These are phyloP conservation scores for Pseudomyrmex concolor DNA, from an alignment of 1,140 invertebrate species.

Conservation along the genomic window DNA sequence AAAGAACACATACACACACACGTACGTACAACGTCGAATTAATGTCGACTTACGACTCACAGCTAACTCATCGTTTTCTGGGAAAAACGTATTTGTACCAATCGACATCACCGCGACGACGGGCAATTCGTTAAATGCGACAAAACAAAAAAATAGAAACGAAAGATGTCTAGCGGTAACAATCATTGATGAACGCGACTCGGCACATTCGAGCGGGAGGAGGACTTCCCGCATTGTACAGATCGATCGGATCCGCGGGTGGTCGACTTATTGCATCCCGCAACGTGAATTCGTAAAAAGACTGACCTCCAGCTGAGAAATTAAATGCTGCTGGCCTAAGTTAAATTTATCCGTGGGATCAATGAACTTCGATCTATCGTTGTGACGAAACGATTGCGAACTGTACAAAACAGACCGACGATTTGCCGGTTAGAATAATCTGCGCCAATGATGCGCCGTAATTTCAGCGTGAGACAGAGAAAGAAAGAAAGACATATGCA, in stretches of 20 bases:
- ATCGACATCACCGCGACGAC: neutral
- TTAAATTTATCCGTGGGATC: conserved; percentile 69
- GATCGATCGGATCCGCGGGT: conserved; percentile 58
- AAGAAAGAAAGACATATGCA: conserved; percentile 12
- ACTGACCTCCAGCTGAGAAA: conserved; percentile 65
- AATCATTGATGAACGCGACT: conserved; percentile 31
- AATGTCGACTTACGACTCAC: conserved; percentile 16
- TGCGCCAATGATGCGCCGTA: neutral
- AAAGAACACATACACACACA: neutral
- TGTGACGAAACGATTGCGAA: conserved; percentile 4
- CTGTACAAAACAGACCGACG: conserved; percentile 9
- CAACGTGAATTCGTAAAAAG: conserved; percentile 64
- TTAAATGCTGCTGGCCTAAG: conserved; percentile 62
- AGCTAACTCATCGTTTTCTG: neutral
- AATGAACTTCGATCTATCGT: conserved; percentile 40
- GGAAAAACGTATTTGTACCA: conserved; percentile 18
- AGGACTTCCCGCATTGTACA: conserved; percentile 36
- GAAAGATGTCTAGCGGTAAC: conserved; percentile 5
- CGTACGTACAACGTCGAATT: neutral
- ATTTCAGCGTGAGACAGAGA: neutral
- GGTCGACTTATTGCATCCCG: conserved; percentile 69
- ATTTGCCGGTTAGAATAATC: neutral
- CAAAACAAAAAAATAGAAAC: neutral
- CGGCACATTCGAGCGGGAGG: neutral
- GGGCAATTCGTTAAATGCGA: conserved; percentile 13